phyloP scores from a whole-genome alignment of 1,140 invertebrate genomes.

The Wiebesia pumilae region DNA sequence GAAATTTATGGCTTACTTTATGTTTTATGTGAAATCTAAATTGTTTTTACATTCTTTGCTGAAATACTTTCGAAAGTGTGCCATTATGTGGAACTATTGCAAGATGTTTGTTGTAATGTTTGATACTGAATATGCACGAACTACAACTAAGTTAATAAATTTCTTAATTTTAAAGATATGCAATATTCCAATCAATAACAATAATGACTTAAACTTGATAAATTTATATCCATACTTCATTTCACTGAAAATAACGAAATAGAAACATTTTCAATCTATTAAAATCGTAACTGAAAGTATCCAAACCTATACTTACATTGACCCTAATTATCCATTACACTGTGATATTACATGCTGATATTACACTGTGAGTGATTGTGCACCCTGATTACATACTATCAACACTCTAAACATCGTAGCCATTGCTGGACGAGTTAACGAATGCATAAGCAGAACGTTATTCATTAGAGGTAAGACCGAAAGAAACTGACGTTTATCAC shows the following conservation, averaged over 20 bases:
- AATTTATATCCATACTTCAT: not conserved
- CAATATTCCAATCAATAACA: not conserved
- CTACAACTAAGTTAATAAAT: too few relatives aligned
- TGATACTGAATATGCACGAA: too few relatives aligned
- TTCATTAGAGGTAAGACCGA: not conserved
- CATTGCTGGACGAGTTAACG: not conserved
- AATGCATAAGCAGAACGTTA: not conserved
- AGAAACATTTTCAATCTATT: not conserved
- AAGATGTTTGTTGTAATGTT: too few relatives aligned
- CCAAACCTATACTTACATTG: not conserved
- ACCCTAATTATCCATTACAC: not conserved
- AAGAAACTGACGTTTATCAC: not conserved
- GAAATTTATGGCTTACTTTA: not conserved
- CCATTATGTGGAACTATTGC: too few relatives aligned
- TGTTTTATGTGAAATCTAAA: too few relatives aligned
- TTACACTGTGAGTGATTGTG: not conserved
- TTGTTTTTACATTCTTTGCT: too few relatives aligned
- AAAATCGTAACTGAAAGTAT: not conserved
- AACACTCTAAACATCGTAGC: not conserved
- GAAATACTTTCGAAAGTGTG: too few relatives aligned
- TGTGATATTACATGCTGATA: too few relatives aligned
- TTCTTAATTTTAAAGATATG: too few relatives aligned
- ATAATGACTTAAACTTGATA: not conserved
- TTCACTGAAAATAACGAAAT: not conserved
- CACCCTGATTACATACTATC: not conserved